These are phyloP conservation scores for Cephonodes hylas DNA, from an alignment of 2,888 invertebrate species.

Conservation along the genomic window DNA sequence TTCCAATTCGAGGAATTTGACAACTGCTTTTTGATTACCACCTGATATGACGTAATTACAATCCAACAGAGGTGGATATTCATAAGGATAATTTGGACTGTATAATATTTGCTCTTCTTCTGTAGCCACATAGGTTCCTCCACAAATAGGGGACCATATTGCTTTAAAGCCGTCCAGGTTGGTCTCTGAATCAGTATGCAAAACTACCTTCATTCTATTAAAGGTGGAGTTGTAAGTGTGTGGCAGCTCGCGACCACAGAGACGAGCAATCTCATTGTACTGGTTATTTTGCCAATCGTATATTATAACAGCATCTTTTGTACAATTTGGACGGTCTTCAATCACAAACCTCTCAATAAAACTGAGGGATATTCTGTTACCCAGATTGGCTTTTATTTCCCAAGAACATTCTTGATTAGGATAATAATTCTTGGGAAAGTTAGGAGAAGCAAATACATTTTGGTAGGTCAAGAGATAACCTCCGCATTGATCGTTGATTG, in stretches of 20 bases:
- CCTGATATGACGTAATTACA: constrained; percentile 85
- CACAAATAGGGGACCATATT: constrained; percentile 85
- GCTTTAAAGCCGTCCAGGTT: constrained; percentile 89
- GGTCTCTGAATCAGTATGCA: constrained; percentile 84
- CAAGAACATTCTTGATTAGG: constrained; percentile 90
- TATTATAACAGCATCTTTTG: constrained; percentile 87
- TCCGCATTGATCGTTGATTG: constrained; percentile 83
- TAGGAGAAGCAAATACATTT: constrained; percentile 78
- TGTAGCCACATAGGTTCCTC: constrained; percentile 83
- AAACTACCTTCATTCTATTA: constrained; percentile 84
- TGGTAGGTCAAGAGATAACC: constrained; percentile 78
- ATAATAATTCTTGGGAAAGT: constrained; percentile 84
- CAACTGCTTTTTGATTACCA: constrained; percentile 59
- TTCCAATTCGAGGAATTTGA: constrained; percentile 83
- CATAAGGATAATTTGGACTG: constrained; percentile 87
- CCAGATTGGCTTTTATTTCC: constrained; percentile 84
- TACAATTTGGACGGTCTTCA: constrained; percentile 85
- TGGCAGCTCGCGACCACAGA: constrained; percentile 86
- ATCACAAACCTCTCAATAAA: constrained; percentile 88
- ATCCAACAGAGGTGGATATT: constrained; percentile 79
- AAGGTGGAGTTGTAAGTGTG: constrained; percentile 81
- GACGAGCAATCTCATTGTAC: constrained; percentile 79
- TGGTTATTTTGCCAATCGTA: constrained; percentile 78
- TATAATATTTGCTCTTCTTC: constrained; percentile 75
- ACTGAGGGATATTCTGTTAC: constrained; percentile 84